Base-by-base conservation (phyloP, 1,140 invertebrate species). In the Bemisia tabaci region DNA sequence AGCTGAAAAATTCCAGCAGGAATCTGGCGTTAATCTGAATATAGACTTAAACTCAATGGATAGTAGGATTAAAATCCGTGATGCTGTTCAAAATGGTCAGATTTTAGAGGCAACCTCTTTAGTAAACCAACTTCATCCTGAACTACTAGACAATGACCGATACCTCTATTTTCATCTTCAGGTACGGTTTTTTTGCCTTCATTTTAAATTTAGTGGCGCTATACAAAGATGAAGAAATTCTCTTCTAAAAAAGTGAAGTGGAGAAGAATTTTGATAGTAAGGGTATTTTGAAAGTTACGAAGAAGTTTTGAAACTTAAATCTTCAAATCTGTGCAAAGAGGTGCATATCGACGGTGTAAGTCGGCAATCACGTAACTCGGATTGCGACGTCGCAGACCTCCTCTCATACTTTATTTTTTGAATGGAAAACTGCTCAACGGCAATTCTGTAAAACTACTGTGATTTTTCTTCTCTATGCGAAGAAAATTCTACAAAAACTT, bases 101-200 rank as follows among this genome's bases (percentile, higher is more conserved):
- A 95, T 98, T 63, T 88, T 95, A 74, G 91, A 95, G 75, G 95
- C 95, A 0, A 96, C 95, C 12, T 83, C 87, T 59, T 82, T 98
- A 72, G 92, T 99, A 11, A 98, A 98, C 76, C 87, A 94, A 68
- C 78, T 97, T 27, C 94, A 97, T 79, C 95, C 96, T 12, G 93
- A 97, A 75, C 78, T 99, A 60, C 77, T 99, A 48, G 94, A 97
- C 75, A 95, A 94, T 79, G 92, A 98, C 74, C 83, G 93, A 79
- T 93, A 95, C 78, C 80, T 98, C 1, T 97, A 93, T 74, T 99
- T 98, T 76, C 94, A 97, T 77, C 80, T 98, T 68, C 94, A 96
- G 79, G 88, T 90, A 77, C 72, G 58, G 59, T 12, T 23, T 22
- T 64, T 64, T n/a, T n/a, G n/a, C n/a, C n/a, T n/a, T n/a, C n/a